Conservation (phyloP, 2,888 invertebrate genomes). For the Uropetala carovei region DNA sequence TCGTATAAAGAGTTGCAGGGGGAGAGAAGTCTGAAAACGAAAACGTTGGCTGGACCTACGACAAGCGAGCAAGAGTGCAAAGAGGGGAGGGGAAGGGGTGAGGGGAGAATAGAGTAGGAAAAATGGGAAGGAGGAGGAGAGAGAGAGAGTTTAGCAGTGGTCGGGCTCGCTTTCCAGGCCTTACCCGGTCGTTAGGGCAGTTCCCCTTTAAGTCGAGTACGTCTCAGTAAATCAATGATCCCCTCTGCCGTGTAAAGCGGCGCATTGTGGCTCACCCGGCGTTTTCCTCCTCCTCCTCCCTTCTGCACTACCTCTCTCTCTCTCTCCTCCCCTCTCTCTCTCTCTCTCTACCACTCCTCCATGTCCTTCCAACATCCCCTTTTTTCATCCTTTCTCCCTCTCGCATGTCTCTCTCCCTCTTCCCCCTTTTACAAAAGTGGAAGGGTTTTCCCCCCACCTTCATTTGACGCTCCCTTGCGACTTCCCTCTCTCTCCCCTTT, state of each 20-base stretch:
- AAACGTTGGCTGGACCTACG: constrained; percentile 33
- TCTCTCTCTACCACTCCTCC: background rate
- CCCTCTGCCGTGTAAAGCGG: constrained; percentile 62
- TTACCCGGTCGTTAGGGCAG: constrained; percentile 5
- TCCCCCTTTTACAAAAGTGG: background rate
- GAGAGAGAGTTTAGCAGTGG: background rate
- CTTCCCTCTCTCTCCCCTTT: background rate
- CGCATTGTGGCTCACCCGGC: constrained; percentile 53
- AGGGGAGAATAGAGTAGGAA: background rate
- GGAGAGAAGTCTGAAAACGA: background rate
- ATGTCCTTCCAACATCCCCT: background rate
- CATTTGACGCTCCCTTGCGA: constrained; percentile 16
- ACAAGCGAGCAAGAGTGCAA: constrained; percentile 2
- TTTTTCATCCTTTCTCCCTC: background rate
- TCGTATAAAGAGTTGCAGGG: background rate
- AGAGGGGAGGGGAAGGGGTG: background rate
- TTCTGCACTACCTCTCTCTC: constrained; percentile 37
- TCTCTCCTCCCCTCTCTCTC: background rate
- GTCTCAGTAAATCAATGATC: constrained; percentile 61
- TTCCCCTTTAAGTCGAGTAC: constrained; percentile 55
- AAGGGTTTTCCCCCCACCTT: background rate
- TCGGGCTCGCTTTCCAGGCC: background rate
- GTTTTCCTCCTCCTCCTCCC: background rate
- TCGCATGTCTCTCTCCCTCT: background rate
- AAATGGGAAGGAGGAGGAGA: background rate